Evolutionary conservation across 2,113 vertebrate genomes (phyloP).

Genomic region (Thamnophis sirtalis): DNA sequence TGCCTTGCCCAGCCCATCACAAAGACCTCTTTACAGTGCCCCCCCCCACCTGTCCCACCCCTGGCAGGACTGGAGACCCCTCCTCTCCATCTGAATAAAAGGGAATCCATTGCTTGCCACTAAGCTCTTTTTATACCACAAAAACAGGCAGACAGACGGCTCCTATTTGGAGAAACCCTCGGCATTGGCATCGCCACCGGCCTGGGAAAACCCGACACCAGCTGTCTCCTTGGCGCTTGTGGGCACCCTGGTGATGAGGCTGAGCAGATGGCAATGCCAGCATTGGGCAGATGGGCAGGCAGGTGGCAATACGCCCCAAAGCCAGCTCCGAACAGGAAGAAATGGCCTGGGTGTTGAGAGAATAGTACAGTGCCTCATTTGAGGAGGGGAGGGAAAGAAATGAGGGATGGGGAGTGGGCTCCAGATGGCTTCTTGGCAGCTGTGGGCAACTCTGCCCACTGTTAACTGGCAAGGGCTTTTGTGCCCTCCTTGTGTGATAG

Average conservation of each 20-base stretch:
- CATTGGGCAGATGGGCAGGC: conserved; percentile 29
- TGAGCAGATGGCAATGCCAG: conserved; percentile 26
- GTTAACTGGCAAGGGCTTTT: background rate
- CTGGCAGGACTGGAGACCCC: background rate
- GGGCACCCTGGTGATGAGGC: background rate
- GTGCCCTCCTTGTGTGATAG: background rate
- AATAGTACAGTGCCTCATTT: background rate
- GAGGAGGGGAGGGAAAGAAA: background rate
- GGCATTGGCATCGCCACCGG: background rate
- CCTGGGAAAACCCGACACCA: background rate
- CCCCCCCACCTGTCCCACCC: background rate
- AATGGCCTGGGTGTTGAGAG: background rate
- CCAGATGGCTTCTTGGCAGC: conserved; percentile 9
- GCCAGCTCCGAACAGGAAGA: background rate
- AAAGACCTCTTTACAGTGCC: background rate
- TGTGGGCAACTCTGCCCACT: background rate
- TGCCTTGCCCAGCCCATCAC: background rate
- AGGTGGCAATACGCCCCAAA: conserved; percentile 7
- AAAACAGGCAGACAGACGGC: background rate
- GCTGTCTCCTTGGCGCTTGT: background rate
- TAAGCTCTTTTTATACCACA: background rate
- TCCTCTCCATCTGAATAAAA: background rate
- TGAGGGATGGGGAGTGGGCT: background rate
- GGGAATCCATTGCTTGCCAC: background rate
- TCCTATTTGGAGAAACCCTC: background rate